Conservation (phyloP, 2,888 invertebrate genomes). For the Macrophya annulata region DNA sequence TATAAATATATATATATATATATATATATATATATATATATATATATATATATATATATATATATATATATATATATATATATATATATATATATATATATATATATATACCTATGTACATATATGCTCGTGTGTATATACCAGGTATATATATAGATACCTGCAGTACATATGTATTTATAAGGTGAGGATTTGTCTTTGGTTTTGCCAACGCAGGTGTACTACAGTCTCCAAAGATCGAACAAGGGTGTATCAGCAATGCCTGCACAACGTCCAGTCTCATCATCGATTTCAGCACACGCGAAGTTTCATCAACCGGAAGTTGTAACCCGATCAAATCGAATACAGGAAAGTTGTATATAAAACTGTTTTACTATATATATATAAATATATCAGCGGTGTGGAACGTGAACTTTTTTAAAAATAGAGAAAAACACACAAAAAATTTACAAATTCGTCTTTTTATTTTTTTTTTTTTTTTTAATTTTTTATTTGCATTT, state of each 20-base stretch:
- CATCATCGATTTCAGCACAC: constrained; percentile 90
- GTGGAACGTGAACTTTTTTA: not conserved
- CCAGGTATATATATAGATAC: no score
- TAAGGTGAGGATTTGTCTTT: not conserved
- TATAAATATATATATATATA: no score
- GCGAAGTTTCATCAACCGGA: constrained; percentile 88
- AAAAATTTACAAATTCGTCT: not conserved
- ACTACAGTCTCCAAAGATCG: constrained; percentile 88
- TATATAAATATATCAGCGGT: no score
- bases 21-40: no score
- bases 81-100: no score
- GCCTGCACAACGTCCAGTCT: constrained; percentile 81
- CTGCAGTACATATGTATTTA: not conserved
- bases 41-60: no score
- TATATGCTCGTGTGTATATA: no score
- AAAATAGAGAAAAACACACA: not conserved
- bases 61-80: no score
- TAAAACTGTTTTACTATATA: no score
- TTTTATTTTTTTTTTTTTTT: not conserved
- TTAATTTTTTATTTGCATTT: not conserved
- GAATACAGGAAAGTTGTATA: constrained; percentile 96
- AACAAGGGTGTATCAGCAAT: constrained; percentile 83
- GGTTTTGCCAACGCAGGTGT: constrained; percentile 83
- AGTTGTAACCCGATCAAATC: constrained; percentile 92
- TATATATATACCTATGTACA: no score